Evolutionary conservation across 2,113 vertebrate species (phyloP), one percentile per base, ranked within the genome.

Genomic region (Bubo scandiacus): DNA sequence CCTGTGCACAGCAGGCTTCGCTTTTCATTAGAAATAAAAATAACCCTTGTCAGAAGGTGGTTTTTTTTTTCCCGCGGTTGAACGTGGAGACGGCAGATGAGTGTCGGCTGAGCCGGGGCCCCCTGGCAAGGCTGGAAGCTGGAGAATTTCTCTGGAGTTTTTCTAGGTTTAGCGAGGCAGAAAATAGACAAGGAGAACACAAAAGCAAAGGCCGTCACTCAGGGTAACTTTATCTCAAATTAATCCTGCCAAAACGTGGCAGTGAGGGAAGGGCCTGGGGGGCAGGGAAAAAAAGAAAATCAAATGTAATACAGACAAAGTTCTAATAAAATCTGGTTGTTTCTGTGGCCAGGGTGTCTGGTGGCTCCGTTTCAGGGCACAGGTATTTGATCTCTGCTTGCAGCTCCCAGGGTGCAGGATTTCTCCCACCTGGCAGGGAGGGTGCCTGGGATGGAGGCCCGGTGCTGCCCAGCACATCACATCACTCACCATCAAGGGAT

Each of bases 151-250:
- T 96, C 95, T 11, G 70, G 94, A 96, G 95, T 88, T 96, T 96
- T 94, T 91, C 88, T 80, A 23, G 81, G 94, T 42, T 86, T 80
- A 97, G 96, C 77, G 8, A 94, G 93, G 97, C 43, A 49, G 95
- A 97, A 97, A 97, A 96, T 94, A 96, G 96, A 96, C 94, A 91
- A 78, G 86, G 92, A 92, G 95, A 96, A 49, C 91, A 96, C 97
- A 96, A 96, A 97, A 92, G 95, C 89, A 94, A 92, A 92, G 92
- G 90, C 93, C 61, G 57, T 81, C 86, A 84, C 84, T 97, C 96
- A 77, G 80, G 92, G 70, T 70, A 81, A 92, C 83, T 77, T 96
- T 93, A 93, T 92, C 89, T 78, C 21, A 36, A 52, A 92, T 95
- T 94, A 92, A 96, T 96, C 85, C 96, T 95, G 92, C 92, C 94